These are phyloP conservation scores for Cheilinus undulatus DNA, from an alignment of 2,113 vertebrate genomes.

Conservation along the genomic window DNA sequence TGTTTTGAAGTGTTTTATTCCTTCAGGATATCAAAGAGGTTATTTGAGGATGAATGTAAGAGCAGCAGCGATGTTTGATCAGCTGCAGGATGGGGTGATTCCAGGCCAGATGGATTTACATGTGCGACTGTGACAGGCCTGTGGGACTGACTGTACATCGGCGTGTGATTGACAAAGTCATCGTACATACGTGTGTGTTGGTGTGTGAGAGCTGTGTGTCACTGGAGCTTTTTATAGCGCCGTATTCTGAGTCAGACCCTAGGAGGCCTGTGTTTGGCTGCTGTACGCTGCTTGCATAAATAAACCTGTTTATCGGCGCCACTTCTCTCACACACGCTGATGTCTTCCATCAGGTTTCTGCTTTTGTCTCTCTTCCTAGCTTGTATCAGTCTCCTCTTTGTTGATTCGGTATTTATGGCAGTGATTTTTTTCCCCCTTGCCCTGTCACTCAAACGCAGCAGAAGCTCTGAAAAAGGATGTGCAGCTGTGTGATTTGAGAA, in stretches of 20 bases:
- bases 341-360: slow-evolving; percentile 54
- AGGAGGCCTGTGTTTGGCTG: slow-evolving; percentile 69
- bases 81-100: slow-evolving; percentile 13
- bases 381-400: slow-evolving; percentile 52
- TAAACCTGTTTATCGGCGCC: slow-evolving; percentile 76
- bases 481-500: slow-evolving; percentile 59
- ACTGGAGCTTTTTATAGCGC: slow-evolving; percentile 73
- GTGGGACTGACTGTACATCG: slow-evolving; percentile 70
- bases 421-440: slow-evolving; percentile 20
- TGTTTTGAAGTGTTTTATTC: slow-evolving; percentile 13
- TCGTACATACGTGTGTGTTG: slow-evolving; percentile 25
- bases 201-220: slow-evolving; percentile 45
- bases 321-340: slow-evolving; percentile 47
- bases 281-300: slow-evolving; percentile 71
- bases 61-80: not conserved
- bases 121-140: slow-evolving; percentile 37
- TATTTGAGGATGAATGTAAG: slow-evolving; percentile 29
- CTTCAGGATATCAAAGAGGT: slow-evolving; percentile 10
- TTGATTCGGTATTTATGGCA: slow-evolving; percentile 66
- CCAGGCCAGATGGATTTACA: not conserved
- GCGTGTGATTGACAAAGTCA: slow-evolving; percentile 70
- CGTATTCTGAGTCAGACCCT: slow-evolving; percentile 73
- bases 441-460: slow-evolving; percentile 72
- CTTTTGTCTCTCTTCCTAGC: slow-evolving; percentile 54
- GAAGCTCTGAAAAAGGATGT: slow-evolving; percentile 52